Evolutionary conservation across 1,140 invertebrate genomes (phyloP), one percentile per base, ranked within the genome.

Genomic region (Mizuhopecten yessoensis): DNA sequence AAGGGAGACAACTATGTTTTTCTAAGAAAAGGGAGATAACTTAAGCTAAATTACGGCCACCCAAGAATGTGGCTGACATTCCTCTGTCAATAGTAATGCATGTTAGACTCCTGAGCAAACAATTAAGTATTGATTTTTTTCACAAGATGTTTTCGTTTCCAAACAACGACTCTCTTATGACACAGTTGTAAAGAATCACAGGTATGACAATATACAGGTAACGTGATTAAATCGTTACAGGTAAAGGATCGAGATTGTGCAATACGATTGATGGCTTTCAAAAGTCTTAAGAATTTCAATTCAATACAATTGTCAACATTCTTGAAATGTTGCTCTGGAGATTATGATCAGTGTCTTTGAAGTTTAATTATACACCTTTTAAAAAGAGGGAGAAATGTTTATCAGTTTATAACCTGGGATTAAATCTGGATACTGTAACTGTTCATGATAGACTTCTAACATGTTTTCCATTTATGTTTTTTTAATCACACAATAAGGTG

Each of bases 241-340:
- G 57, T 75, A 13, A 13, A 75, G 20, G 57, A 9, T 75, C n/a
- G n/a, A n/a, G 17, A 75, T 75, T n/a, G 29, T 75, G n/a, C 57
- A 75, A 75, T 13, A 7, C n/a, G 57, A 29, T 29, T 75, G 23
- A 45, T 13, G 11, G 57, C 57, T n/a, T n/a, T 75, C 3, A 75
- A 75, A 75, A n/a, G 23, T 75, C n/a, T 75, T 0, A 75, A 75
- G 57, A 29, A 29, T n/a, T 75, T 17, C 9, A 3, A 29, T 75
- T 75, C 20, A 75, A 75, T n/a, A 75, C 57, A 75, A 75, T 75
- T 75, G 57, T 75, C 23, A 75, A 75, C 57, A 75, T 75, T 75
- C 57, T 75, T 75, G 11, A 75, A 75, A 75, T 75, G 11, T 20
- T 17, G 7, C 57, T 7, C 9, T 9, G 9, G 57, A 29, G 57